Conservation (phyloP, 1,140 invertebrate genomes). For the Centruroides vittatus region DNA sequence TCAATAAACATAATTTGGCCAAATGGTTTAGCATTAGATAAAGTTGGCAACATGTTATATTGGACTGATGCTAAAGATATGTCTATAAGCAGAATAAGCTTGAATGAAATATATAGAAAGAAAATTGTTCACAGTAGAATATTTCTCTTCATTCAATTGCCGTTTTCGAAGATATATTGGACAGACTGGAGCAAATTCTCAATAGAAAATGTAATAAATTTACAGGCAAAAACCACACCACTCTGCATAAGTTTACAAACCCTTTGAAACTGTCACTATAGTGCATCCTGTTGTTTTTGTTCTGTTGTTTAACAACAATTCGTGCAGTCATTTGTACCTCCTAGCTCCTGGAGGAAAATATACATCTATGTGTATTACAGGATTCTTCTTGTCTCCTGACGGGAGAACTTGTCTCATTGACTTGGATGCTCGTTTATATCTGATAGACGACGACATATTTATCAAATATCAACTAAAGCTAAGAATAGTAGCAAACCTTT, state of each 20-base stretch:
- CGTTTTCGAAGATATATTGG: slow-evolving; percentile 87
- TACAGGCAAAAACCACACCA: slow-evolving; percentile 39
- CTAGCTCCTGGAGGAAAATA: slow-evolving; percentile 43
- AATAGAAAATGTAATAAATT: slow-evolving; percentile 21
- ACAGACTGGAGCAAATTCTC: slow-evolving; percentile 49
- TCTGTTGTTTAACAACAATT: slow-evolving; percentile 35
- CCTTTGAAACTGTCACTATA: slow-evolving; percentile 30
- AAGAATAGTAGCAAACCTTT: background rate
- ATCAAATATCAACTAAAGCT: slow-evolving; percentile 7
- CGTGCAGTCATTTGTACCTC: slow-evolving; percentile 71
- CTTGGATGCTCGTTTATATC: slow-evolving; percentile 3
- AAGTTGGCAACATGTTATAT: slow-evolving; percentile 33
- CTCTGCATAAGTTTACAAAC: slow-evolving; percentile 25
- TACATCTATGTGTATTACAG: slow-evolving; percentile 61
- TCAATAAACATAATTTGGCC: slow-evolving; percentile 54
- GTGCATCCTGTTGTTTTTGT: slow-evolving; percentile 29
- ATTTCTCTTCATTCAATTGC: slow-evolving; percentile 60
- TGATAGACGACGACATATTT: slow-evolving; percentile 6
- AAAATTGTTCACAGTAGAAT: slow-evolving; percentile 25
- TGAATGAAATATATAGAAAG: slow-evolving; percentile 31
- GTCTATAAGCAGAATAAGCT: slow-evolving; percentile 38
- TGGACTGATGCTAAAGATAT: slow-evolving; percentile 37
- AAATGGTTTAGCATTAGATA: slow-evolving; percentile 49
- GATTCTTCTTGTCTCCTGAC: slow-evolving; percentile 35
- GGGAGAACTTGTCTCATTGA: slow-evolving; percentile 24